These are phyloP conservation scores for Cinclus mexicanus DNA, from an alignment of 2,113 vertebrate genomes.

Conservation along the genomic window DNA sequence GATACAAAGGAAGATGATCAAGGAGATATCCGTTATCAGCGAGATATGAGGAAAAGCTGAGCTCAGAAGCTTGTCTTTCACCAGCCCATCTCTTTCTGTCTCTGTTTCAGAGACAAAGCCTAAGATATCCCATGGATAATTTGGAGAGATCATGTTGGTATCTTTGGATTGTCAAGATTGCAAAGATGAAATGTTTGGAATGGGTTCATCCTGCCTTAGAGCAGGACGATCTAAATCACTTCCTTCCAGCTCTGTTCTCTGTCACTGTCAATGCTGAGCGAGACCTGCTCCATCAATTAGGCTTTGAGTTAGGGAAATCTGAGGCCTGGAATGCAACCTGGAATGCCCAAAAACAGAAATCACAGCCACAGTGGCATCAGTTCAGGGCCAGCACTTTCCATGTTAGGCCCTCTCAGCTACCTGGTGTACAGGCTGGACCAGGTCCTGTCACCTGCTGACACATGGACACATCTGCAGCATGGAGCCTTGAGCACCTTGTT, in stretches of 20 bases:
- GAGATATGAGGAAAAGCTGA: neutral
- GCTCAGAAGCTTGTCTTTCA: neutral
- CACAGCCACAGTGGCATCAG: neutral
- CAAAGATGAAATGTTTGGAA: neutral
- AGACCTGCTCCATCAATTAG: neutral
- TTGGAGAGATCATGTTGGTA: neutral
- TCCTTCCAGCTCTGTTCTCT: neutral
- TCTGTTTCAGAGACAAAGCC: neutral
- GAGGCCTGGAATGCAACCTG: neutral
- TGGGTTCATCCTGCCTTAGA: neutral
- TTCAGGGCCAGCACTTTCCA: neutral
- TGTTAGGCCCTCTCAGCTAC: neutral
- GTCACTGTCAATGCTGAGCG: neutral
- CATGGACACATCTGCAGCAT: neutral
- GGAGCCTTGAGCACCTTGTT: neutral
- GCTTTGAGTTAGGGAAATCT: neutral
- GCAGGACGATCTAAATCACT: neutral
- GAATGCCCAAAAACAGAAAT: neutral
- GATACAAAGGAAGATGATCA: conserved; percentile 16
- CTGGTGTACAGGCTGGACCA: neutral
- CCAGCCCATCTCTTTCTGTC: neutral
- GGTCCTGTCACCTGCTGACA: neutral
- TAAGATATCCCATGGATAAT: neutral
- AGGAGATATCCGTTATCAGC: neutral
- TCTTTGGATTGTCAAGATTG: neutral